Evolutionary conservation across 2,113 vertebrate species (phyloP), one percentile per base, ranked within the genome.

Genomic region (Podarcis raffonei): DNA sequence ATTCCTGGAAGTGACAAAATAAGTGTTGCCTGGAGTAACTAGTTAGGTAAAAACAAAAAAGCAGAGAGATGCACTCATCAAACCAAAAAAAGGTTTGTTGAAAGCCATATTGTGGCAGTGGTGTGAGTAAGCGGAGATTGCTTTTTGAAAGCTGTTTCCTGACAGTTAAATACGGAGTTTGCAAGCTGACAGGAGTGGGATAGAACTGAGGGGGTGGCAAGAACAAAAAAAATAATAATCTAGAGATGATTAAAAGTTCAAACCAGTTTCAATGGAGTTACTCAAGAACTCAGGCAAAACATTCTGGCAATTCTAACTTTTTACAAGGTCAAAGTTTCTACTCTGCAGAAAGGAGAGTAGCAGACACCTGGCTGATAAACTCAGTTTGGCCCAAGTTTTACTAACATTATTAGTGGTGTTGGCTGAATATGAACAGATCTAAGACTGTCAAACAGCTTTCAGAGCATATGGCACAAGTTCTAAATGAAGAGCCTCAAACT

Each of bases 121-220:
- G 79, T 84, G 48, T 53, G 25, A 92, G 5, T 84, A 89, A 94
- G 86, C 91, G 85, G 93, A 95, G 94, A 94, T 94, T 93, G 92
- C 57, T 93, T 93, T 92, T 89, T 94, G 90, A 95, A 95, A 95
- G 90, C 87, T 90, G 91, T 86, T 94, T 95, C 89, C 90, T 94
- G 89, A 92, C 86, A 88, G 80, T 90, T 94, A 91, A 94, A 94
- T 94, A 53, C 87, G 89, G 91, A 88, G 92, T 91, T 89, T 91
- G 83, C 66, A 87, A 92, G 92, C 91, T 90, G 48, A 78, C 27
- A 76, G 87, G 80, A 81, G 87, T 94, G n/a, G 91, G 82, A 89
- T 87, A 87, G 81, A 93, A 71, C 89, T 86, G 65, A 42, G 91
- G 92, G 90, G 91, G 72, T 87, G 90, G 90, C 85, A 93, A 90